Base-by-base conservation (phyloP, 2,797 vertebrate species). In the Sebastes steindachneri region DNA sequence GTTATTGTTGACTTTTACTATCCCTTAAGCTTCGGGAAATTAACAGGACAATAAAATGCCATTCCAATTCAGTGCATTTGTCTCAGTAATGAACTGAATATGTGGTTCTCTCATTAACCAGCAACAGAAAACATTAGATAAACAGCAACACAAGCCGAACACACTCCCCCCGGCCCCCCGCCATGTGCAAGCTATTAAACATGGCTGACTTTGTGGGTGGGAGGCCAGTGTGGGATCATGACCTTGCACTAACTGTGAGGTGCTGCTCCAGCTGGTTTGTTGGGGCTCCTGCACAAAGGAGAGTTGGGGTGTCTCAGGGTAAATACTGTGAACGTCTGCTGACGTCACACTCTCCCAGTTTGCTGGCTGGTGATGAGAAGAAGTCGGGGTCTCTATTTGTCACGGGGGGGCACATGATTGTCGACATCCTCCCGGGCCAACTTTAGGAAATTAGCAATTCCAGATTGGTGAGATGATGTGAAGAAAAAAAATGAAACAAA, bases 121-220 rank as follows among this genome's bases (percentile, higher is more conserved):
- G 73, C 64, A 84, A 80, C 63, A 73, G 17, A 9, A 74, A 72
- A 67, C 66, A 76, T 31, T 25, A 41, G 21, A 64, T 69, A 60
- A 86, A 68, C 29, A 68, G 73, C 60, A 67, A 28, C 35, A 75
- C 25, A 67, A 73, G 71, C 28, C 58, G 68, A 64, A 15, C 55
- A 65, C 35, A 17, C 26, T 63, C 35, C 14, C 6, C 14, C 6
- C 3, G 11, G 4, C 31, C 3, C 15, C 5, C 31, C 3, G 0
- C 28, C 57, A 76, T 58, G 59, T 63, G 74, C 12, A 48, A 54
- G 51, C 45, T 17, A 74, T 69, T 35, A 64, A 58, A 75, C 29
- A 25, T 41, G 8, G 7, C 19, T 14, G 35, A 71, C 23, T 72
- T 33, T 37, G 23, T 71, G n/a, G 59, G 62, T 68, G 75, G 25